Evolutionary conservation across 2,113 vertebrate genomes (phyloP), one percentile per base, ranked within the genome.

Genomic region (Notechis scutatus): DNA sequence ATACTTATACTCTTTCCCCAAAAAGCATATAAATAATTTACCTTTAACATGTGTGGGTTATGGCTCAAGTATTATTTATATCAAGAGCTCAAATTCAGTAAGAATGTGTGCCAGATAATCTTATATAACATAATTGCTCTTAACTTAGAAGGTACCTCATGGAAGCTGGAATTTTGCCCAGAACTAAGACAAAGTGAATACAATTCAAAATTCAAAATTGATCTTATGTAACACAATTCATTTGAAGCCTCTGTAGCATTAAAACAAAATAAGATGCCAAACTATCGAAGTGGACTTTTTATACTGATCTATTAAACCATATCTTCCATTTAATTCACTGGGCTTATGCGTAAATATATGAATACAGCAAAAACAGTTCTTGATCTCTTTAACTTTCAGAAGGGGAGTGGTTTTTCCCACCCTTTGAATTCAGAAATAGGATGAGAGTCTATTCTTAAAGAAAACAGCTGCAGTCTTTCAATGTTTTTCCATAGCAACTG

Each of bases 401-500:
- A 88, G 91, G 61, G 29, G n/a, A 55, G 12, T 24, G 23, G 24
- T 92, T 92, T 92, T 39, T 0, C 69, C 0, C 69, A 6, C 34
- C 55, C 54, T 89, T 23, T 89, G 54, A 92, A 85, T 92, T 92
- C 52, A 92, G 56, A 88, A 81, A 20, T 74, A 87, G n/a, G 64
- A 88, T 88, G 50, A 88, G 57, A 92, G 85, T 88, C 61, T 85
- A 85, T 92, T 90, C 88, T 85, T 89, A 85, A 23, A 92, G 55
- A 45, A 92, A 59, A 50, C 69, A 59, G 42, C 88, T 90, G 69
- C 54, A 90, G 34, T 92, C 42, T 52, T 55, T 90, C 54, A 42
- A 24, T 90, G 24, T 59, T 90, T 81, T 90, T 90, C 92, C 92
- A 90, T 90, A 90, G 88, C 92, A 90, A 90, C 92, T 92, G 69